These are phyloP conservation scores for Chaetogeoica ovagalla DNA, from an alignment of 2,888 invertebrate species.

Conservation along the genomic window DNA sequence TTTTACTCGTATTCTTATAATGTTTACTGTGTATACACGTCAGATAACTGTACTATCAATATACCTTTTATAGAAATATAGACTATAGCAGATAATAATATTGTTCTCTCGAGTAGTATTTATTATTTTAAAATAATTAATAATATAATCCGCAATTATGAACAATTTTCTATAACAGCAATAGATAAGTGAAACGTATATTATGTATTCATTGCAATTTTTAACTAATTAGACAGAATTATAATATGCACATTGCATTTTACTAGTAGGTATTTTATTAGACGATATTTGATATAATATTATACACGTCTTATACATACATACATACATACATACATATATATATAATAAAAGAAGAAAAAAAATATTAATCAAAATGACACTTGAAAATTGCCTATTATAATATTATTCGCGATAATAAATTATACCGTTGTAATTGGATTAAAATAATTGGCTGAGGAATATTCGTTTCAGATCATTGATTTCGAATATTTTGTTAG, in stretches of 20 bases:
- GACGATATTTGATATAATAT: background rate
- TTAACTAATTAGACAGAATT: background rate
- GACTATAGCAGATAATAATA: no score
- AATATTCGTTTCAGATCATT: background rate
- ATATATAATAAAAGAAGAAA: no score
- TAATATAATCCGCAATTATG: no score
- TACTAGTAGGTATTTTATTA: constrained; percentile 3
- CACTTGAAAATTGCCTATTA: background rate
- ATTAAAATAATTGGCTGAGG: background rate
- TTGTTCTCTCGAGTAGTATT: no score
- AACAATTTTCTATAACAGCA: no score
- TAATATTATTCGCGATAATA: background rate
- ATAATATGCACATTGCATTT: background rate
- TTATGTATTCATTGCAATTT: background rate
- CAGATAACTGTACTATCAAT: no score
- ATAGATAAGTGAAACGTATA: background rate
- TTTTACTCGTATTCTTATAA: no score
- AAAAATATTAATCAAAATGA: background rate
- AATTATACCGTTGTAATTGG: background rate
- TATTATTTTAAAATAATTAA: no score
- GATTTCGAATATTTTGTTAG: background rate
- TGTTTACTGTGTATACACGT: no score
- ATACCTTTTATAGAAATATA: no score
- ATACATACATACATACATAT: no score
- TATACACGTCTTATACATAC: no score